Conservation (phyloP, 2,888 invertebrate species). For the Drosophila rellima region DNA sequence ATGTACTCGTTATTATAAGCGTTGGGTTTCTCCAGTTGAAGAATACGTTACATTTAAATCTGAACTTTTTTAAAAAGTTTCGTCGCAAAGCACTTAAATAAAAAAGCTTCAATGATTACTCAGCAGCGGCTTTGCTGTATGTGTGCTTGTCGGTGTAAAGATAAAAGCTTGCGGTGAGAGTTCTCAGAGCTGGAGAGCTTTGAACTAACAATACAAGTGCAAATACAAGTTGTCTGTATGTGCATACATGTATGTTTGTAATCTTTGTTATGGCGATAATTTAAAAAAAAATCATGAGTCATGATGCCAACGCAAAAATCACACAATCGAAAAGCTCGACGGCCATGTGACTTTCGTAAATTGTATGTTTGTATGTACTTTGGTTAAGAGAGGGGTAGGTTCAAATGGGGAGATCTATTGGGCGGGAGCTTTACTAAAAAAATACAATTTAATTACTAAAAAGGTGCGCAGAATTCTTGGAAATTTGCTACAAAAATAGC, state of each 20-base stretch:
- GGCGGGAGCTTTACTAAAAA: slow-evolving; percentile 31
- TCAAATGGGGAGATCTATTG: slow-evolving; percentile 25
- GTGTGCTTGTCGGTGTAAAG: slow-evolving; percentile 33
- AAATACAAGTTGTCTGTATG: slow-evolving; percentile 1
- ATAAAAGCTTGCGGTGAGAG: slow-evolving; percentile 58
- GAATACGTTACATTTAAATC: slow-evolving; percentile 39
- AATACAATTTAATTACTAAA: slow-evolving; percentile 36
- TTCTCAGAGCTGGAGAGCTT: slow-evolving; percentile 58
- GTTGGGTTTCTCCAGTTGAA: background rate
- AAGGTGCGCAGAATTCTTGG: slow-evolving; percentile 56
- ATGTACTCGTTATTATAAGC: background rate
- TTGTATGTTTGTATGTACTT: background rate
- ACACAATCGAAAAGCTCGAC: slow-evolving; percentile 42
- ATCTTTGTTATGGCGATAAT: slow-evolving; percentile 25
- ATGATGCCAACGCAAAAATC: slow-evolving; percentile 59
- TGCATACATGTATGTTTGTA: slow-evolving; percentile 10
- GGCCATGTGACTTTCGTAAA: slow-evolving; percentile 66
- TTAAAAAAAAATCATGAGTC: slow-evolving; percentile 68
- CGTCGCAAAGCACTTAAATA: background rate
- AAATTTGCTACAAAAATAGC: slow-evolving; percentile 54
- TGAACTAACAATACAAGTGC: slow-evolving; percentile 19
- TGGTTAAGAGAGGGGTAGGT: slow-evolving; percentile 13
- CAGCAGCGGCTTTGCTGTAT: slow-evolving; percentile 18
- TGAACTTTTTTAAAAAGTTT: slow-evolving; percentile 30
- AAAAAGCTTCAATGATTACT: slow-evolving; percentile 38